Conservation (phyloP, 1,140 invertebrate species). For the Colletes gigas region DNA sequence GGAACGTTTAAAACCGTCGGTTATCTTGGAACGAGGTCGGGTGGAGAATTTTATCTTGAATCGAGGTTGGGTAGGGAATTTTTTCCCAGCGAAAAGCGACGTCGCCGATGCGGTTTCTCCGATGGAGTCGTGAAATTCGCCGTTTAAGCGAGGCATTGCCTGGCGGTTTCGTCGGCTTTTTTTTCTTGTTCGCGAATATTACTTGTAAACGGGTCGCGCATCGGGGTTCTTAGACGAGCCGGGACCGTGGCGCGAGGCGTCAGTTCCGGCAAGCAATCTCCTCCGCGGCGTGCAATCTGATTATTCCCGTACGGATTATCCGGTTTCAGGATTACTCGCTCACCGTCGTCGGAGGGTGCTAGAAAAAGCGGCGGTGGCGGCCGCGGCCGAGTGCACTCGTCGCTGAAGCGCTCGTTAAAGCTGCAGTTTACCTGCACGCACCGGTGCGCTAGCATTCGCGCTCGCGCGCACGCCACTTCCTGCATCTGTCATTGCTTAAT, state of each 20-base stretch:
- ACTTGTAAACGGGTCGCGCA: neutral
- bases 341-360: neutral
- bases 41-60: too few relatives aligned
- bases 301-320: slow-evolving; percentile 56
- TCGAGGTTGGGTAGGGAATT: too few relatives aligned
- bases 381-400: neutral
- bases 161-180: too few relatives aligned
- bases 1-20: too few relatives aligned
- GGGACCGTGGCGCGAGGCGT: neutral
- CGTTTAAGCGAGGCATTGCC: too few relatives aligned
- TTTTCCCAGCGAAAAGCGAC: too few relatives aligned
- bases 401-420: neutral
- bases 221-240: neutral
- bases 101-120: too few relatives aligned
- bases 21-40: too few relatives aligned
- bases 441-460: neutral
- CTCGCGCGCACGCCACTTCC: neutral
- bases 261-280: slow-evolving; percentile 2
- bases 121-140: too few relatives aligned
- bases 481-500: slow-evolving; percentile 16
- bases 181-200: neutral
- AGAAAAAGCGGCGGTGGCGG: neutral
- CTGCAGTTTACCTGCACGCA: neutral
- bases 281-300: slow-evolving; percentile 26
- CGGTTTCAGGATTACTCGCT: slow-evolving; percentile 32